These are phyloP conservation scores for Antigone vipio DNA, from an alignment of 2,113 vertebrate species.

Conservation along the genomic window DNA sequence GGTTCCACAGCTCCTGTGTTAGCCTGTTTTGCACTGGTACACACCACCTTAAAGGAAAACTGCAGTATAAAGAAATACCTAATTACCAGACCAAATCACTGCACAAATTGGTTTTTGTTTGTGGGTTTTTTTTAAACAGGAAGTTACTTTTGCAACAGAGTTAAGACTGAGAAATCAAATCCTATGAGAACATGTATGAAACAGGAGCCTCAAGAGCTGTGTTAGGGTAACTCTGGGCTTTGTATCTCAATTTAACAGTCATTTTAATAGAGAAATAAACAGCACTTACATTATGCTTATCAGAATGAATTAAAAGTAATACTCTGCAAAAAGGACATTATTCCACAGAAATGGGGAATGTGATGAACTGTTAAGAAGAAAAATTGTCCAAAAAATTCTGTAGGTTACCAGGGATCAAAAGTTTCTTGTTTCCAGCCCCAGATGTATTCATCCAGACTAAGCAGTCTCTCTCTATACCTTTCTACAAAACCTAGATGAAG, in stretches of 20 bases:
- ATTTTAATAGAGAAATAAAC: neutral
- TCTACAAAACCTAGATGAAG: neutral
- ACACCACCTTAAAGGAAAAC: conserved; percentile 55
- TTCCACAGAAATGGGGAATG: neutral
- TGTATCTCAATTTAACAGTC: neutral
- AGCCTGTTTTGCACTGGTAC: conserved; percentile 8
- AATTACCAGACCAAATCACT: conserved; percentile 4
- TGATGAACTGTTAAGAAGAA: neutral
- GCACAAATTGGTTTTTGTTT: neutral
- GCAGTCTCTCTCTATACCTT: neutral
- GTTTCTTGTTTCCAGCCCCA: neutral
- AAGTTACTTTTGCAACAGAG: neutral
- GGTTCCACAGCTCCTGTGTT: neutral
- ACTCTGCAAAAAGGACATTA: neutral
- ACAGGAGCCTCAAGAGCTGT: neutral
- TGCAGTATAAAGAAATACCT: conserved; percentile 31
- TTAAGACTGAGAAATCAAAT: neutral
- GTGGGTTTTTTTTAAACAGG: neutral
- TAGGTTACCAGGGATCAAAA: neutral
- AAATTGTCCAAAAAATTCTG: neutral
- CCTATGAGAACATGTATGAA: neutral
- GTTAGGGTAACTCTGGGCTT: neutral
- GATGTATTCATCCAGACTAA: neutral
- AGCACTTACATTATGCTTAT: neutral
- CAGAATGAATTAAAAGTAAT: conserved; percentile 5